Evolutionary conservation across 2,113 vertebrate genomes (phyloP).

Genomic region (Megaceryle maxima): DNA sequence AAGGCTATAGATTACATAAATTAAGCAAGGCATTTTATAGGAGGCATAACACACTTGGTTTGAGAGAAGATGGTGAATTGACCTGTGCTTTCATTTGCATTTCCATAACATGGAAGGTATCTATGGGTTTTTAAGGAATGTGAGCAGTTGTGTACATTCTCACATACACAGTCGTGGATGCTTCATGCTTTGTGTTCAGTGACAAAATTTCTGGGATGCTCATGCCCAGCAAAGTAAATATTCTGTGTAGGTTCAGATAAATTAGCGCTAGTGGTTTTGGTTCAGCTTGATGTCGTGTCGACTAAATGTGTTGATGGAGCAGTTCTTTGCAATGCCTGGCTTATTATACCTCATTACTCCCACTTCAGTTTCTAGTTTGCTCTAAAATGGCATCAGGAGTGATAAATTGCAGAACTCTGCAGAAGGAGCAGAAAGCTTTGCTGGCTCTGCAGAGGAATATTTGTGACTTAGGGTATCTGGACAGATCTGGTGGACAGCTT

Average conservation of each 20-base stretch:
- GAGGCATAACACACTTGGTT: not conserved
- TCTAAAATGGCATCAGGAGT: not conserved
- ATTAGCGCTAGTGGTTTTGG: not conserved
- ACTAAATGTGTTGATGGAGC: not conserved
- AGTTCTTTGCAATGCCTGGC: not conserved
- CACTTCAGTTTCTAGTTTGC: not conserved
- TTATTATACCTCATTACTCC: not conserved
- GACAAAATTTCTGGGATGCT: not conserved
- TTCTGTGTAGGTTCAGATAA: not conserved
- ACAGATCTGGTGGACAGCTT: not conserved
- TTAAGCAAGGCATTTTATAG: not conserved
- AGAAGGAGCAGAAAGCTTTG: not conserved
- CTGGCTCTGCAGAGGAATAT: not conserved
- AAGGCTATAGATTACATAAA: not conserved
- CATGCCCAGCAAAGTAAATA: not conserved
- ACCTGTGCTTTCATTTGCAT: not conserved
- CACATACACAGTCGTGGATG: fast-evolving
- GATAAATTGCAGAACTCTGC: not conserved
- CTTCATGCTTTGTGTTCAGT: not conserved
- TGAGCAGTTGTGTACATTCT: not conserved
- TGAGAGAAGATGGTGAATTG: not conserved
- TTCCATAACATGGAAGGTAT: not conserved
- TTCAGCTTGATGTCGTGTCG: not conserved
- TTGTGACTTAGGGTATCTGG: not conserved
- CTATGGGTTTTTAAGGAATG: not conserved